Percentiles rank a stretch among this genome's conserved stretches.
Conservation (phyloP, 2,888 invertebrate genomes). For the Magallana nippona region DNA sequence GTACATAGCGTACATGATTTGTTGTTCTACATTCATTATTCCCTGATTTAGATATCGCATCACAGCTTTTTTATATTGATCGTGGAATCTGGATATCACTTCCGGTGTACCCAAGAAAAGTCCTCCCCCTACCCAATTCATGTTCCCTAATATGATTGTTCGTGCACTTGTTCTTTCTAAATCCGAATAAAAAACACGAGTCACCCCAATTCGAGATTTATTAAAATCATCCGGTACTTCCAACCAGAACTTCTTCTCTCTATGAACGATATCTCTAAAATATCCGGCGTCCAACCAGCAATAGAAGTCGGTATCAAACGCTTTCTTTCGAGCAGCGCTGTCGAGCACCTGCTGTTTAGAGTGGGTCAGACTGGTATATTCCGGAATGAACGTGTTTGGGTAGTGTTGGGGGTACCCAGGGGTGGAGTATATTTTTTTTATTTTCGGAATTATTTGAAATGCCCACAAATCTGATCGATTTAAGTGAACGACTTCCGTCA, state of each 20-base stretch:
- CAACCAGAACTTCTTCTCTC: conserved; percentile 45
- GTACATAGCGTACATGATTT: conserved; percentile 52
- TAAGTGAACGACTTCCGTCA: conserved; percentile 24
- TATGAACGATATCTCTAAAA: conserved; percentile 42
- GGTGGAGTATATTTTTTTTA: conserved; percentile 43
- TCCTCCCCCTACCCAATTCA: conserved; percentile 52
- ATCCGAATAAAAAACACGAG: conserved; percentile 39
- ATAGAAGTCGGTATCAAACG: conserved; percentile 44
- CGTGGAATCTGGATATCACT: conserved; percentile 37
- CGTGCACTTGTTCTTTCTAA: conserved; percentile 36
- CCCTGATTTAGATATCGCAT: conserved; percentile 54
- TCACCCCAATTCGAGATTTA: conserved; percentile 44
- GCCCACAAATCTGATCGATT: conserved; percentile 41
- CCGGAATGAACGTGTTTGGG: conserved; percentile 49
- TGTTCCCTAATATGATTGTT: conserved; percentile 45
- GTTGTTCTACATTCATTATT: conserved; percentile 52
- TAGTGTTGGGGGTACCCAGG: conserved; percentile 50
- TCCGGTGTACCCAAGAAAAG: conserved; percentile 52
- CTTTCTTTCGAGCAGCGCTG: conserved; percentile 32
- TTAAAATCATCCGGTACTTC: conserved; percentile 48
- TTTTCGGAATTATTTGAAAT: conserved; percentile 48
- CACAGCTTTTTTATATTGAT: conserved; percentile 50
- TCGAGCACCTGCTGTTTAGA: conserved; percentile 47
- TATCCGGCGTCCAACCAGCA: conserved; percentile 52
- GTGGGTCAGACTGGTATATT: conserved; percentile 51